phyloP scores from a whole-genome alignment of 2,797 vertebrate species.

The Emydoidea blandingii region DNA sequence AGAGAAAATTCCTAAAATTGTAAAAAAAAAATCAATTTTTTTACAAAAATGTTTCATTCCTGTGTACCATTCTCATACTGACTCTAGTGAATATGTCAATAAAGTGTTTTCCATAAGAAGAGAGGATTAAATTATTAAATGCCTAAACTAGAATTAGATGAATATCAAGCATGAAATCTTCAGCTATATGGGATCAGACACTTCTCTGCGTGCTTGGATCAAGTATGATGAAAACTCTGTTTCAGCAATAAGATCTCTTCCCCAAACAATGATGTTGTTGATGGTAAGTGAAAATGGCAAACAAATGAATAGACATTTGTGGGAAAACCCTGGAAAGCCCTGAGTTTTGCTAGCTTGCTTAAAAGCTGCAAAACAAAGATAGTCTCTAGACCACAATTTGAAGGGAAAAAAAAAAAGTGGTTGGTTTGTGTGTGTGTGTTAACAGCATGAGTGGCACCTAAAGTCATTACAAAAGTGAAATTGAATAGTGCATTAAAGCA shows the following conservation, averaged over 20 bases:
- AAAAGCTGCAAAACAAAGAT: constrained; percentile 38
- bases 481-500: constrained; percentile 50
- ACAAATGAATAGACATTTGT: constrained; percentile 40
- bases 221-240: background rate
- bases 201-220: background rate
- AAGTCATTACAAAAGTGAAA: constrained; percentile 60
- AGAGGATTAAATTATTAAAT: background rate
- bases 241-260: constrained; percentile 11
- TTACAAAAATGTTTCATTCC: background rate
- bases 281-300: constrained; percentile 37
- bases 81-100: background rate
- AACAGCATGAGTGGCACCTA: constrained; percentile 50
- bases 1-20: background rate
- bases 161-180: background rate
- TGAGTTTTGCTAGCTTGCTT: constrained; percentile 26
- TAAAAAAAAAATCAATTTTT: background rate
- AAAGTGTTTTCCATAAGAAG: background rate
- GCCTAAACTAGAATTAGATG: background rate
- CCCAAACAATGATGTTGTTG: constrained; percentile 17
- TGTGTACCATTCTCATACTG: background rate
- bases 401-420: constrained; percentile 26
- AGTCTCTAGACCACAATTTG: constrained; percentile 6
- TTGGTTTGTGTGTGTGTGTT: constrained; percentile 40
- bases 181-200: background rate
- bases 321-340: constrained; percentile 52